Evolutionary conservation across 37 sponge, comb jelly and placozoan genomes (phyloP).

Genomic region (Beroe ovata): DNA sequence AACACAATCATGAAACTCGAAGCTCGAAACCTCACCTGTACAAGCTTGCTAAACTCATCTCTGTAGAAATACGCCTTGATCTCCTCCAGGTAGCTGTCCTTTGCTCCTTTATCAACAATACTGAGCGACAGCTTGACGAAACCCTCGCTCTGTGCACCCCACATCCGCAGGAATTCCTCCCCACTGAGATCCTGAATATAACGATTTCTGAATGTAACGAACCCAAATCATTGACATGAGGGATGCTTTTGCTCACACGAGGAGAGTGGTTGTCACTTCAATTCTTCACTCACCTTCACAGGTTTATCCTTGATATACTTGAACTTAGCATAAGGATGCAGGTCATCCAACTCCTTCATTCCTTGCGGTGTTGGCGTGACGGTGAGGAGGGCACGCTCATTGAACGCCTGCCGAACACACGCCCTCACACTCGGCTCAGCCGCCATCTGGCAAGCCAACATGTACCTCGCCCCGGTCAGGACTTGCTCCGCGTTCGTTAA

Average conservation of each 20-base stretch:
- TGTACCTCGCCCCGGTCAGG: constrained; percentile 70
- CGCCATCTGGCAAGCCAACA: constrained; percentile 91
- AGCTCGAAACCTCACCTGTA: constrained; percentile 35
- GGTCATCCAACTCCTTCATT: constrained; percentile 86
- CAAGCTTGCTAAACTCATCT: constrained; percentile 68
- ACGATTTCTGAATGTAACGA: no score
- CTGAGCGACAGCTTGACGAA: constrained; percentile 71
- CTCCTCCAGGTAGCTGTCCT: constrained; percentile 84
- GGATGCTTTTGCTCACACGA: no score
- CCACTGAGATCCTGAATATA: constrained; percentile 78
- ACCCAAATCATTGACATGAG: no score
- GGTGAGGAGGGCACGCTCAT: constrained; percentile 78
- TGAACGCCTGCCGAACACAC: constrained; percentile 80
- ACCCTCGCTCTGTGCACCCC: constrained; percentile 82
- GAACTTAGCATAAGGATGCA: constrained; percentile 74
- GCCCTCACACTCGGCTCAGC: constrained; percentile 88
- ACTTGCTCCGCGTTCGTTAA: constrained; percentile 1
- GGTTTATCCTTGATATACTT: constrained; percentile 93
- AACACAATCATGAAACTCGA: no score
- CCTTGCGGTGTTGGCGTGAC: constrained; percentile 91
- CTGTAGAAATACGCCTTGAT: constrained; percentile 83
- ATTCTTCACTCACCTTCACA: constrained; percentile 65
- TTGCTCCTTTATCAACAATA: constrained; percentile 3
- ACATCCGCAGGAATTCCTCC: constrained; percentile 85
- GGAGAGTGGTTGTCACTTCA: no score